Conservation (phyloP, 2,888 invertebrate species). For the Heliconius hortense region DNA sequence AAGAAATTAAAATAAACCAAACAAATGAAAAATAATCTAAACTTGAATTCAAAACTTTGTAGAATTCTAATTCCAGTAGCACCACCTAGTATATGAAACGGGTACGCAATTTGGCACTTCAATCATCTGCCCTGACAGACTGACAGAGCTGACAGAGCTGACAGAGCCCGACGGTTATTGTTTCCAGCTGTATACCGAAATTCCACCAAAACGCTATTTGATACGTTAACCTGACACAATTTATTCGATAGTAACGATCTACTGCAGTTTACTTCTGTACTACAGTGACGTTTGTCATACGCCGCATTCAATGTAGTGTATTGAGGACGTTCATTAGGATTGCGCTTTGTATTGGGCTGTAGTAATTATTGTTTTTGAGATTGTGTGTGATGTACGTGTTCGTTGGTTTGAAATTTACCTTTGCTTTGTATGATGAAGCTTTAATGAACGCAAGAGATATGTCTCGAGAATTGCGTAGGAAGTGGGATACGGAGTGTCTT, state of each 20-base stretch:
- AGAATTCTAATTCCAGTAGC: constrained; percentile 25
- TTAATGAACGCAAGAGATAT: not conserved
- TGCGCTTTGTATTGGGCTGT: not conserved
- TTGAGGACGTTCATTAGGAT: constrained; percentile 23
- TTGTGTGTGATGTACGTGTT: not conserved
- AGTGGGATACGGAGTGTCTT: too few relatives aligned
- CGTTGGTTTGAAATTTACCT: not conserved
- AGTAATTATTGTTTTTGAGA: not conserved
- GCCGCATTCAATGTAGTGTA: constrained; percentile 26
- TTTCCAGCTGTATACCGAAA: constrained; percentile 32
- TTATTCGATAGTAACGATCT: constrained; percentile 34
- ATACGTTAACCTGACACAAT: constrained; percentile 36
- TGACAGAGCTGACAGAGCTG: constrained; percentile 32
- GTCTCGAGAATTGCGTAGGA: too few relatives aligned
- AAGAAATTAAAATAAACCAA: too few relatives aligned
- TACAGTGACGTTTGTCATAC: constrained; percentile 25
- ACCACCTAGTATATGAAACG: constrained; percentile 13
- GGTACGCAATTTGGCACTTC: constrained; percentile 35
- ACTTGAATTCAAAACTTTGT: too few relatives aligned
- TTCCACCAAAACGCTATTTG: constrained; percentile 35
- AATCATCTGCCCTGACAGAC: constrained; percentile 33
- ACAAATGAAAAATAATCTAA: too few relatives aligned
- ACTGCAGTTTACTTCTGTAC: constrained; percentile 16
- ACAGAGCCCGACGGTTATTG: constrained; percentile 38
- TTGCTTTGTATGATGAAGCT: not conserved